Base-by-base conservation (phyloP, 2,888 invertebrate genomes). In the Pecten maximus region DNA sequence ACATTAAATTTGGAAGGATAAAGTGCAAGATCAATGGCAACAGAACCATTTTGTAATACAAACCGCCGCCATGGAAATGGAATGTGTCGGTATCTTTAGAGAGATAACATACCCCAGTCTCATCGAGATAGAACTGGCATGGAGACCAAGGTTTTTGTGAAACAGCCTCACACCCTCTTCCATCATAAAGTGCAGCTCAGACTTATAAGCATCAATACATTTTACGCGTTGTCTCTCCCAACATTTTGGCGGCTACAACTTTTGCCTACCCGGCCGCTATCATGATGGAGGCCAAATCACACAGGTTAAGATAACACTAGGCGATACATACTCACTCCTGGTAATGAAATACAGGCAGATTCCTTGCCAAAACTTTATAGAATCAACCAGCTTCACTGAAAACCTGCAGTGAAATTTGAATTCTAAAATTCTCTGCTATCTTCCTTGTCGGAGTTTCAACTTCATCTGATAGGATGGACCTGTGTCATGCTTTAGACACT, bases 201-300 rank as follows among this genome's bases (percentile, higher is more conserved):
- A 74, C 28, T 74, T 28, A 74, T 74, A 74, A 74, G 74, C 74
- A 74, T 74, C 74, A 28, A 74, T 74, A 74, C 35, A 74, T 74
- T 74, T 74, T 74, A 74, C 35, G 74, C 10, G 74, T 74, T 74
- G 74, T 35, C 74, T 2, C 74, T 74, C 74, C 35, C 74, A 6
- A 74, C 35, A 74, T 74, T 74, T 74, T 74, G 74, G 74, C 74
- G 74, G 74, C 74, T 74, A 74, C 74, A 74, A 74, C 74, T 74
- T 74, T 74, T 50, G 35, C 74, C 28, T 74, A 74, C 74, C 28
- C 12, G 12, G 28, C 35, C 35, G 74, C 35, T 74, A 74, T 74
- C 74, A 74, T 35, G 74, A 74, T 74, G 28, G 15, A 15, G 74
- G 74, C 74, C 74, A 74, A 74, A 74, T 74, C 74, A 10, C 35